Evolutionary conservation across 2,113 vertebrate genomes (phyloP).

Genomic region (Serinus canaria): DNA sequence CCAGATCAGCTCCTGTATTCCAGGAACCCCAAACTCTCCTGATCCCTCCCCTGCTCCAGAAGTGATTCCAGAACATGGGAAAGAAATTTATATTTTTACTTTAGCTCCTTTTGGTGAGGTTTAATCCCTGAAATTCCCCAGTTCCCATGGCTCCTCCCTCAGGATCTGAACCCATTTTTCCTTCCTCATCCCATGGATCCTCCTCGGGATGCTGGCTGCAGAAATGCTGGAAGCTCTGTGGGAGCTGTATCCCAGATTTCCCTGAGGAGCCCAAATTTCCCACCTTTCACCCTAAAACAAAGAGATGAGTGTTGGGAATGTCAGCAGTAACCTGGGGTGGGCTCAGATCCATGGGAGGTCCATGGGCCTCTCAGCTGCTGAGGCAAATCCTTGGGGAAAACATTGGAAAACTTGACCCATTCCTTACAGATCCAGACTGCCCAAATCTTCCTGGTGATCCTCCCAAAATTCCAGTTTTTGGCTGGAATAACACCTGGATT

Average conservation of each 20-base stretch:
- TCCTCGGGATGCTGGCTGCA: background rate
- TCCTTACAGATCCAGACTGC: background rate
- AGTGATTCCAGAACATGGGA: background rate
- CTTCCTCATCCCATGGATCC: background rate
- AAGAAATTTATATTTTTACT: background rate
- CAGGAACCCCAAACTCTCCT: background rate
- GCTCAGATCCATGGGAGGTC: background rate
- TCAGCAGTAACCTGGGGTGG: background rate
- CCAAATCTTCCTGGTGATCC: too few relatives aligned
- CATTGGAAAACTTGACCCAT: background rate
- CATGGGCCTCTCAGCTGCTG: background rate
- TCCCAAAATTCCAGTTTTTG: background rate
- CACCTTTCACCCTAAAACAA: background rate
- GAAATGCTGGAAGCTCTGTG: background rate
- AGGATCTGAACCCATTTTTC: background rate
- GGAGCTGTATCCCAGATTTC: background rate
- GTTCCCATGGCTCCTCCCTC: background rate
- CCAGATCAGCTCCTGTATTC: background rate
- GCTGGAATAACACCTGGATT: background rate
- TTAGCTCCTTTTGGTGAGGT: background rate
- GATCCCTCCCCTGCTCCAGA: background rate
- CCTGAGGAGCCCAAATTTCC: background rate
- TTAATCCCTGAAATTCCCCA: background rate
- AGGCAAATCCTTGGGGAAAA: background rate
- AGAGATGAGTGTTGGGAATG: background rate